phyloP scores from a whole-genome alignment of 2,113 vertebrate species.

The Platichthys flesus region DNA sequence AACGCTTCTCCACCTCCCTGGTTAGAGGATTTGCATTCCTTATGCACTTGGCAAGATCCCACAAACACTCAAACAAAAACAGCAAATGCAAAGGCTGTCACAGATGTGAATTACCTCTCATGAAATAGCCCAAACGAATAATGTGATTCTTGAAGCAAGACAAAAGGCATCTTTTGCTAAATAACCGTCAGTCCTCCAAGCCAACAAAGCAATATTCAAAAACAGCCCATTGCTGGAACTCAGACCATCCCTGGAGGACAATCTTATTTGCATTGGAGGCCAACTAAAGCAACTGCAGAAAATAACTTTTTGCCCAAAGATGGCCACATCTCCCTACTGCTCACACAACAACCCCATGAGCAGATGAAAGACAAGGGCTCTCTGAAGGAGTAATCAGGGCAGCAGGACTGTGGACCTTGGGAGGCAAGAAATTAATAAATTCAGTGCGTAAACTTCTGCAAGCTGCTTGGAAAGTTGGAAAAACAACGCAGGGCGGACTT shows the following conservation, averaged over 20 bases:
- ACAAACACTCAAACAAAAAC: neutral
- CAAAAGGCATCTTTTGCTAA: neutral
- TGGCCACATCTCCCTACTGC: slow-evolving; percentile 8
- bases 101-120: neutral
- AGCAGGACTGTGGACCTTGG: slow-evolving; percentile 14
- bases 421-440: neutral
- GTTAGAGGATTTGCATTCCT: neutral
- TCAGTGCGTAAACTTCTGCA: neutral
- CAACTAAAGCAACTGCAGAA: neutral
- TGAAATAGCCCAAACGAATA: neutral
- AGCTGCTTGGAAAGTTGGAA: neutral
- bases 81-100: neutral
- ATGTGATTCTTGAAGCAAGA: neutral
- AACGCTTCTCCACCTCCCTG: neutral
- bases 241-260: neutral
- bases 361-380: neutral
- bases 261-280: neutral
- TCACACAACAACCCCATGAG: neutral
- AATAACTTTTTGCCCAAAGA: neutral
- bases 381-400: neutral
- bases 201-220: neutral
- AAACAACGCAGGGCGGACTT: too few relatives aligned
- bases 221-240: neutral
- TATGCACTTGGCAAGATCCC: neutral
- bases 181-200: neutral